phyloP scores from a whole-genome alignment of 2,888 invertebrate species.

The Brachylomia viminalis region DNA sequence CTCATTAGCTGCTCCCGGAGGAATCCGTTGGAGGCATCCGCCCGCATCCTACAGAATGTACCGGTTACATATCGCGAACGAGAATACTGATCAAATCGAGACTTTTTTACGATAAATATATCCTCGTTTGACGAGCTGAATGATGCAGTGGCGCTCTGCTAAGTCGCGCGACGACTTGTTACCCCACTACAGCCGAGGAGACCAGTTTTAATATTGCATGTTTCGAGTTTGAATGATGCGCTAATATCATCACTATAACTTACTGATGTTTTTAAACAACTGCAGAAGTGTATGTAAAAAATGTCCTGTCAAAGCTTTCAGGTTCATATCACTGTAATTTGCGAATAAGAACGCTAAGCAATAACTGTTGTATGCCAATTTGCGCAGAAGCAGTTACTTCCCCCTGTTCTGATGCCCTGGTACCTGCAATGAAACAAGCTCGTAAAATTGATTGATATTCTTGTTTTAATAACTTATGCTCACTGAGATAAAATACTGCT shows the following conservation, averaged over 20 bases:
- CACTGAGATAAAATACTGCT: slow-evolving; percentile 39
- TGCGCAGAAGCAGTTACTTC: slow-evolving; percentile 1
- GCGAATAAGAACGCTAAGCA: not conserved
- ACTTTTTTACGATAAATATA: slow-evolving; percentile 33
- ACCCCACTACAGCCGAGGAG: not conserved
- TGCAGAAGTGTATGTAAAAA: too few species aligned
- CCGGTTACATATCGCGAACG: slow-evolving; percentile 46
- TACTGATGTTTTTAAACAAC: not conserved
- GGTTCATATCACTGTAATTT: not conserved
- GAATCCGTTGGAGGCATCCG: slow-evolving; percentile 50
- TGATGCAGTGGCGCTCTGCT: not conserved
- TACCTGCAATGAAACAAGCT: slow-evolving; percentile 35
- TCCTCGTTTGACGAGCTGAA: slow-evolving; percentile 13
- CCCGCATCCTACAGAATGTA: slow-evolving; percentile 34
- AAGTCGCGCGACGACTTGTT: not conserved
- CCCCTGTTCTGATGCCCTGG: slow-evolving; percentile 21
- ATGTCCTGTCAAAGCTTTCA: not conserved
- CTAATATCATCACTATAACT: not conserved
- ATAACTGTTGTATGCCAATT: slow-evolving; percentile 1
- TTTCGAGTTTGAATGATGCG: not conserved
- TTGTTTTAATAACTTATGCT: slow-evolving; percentile 50
- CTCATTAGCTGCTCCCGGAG: slow-evolving; percentile 66
- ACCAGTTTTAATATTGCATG: not conserved
- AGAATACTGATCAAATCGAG: slow-evolving; percentile 31
- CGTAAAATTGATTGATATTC: slow-evolving; percentile 53